Evolutionary conservation across 2,888 invertebrate species (phyloP).

Genomic region (Megaustenia siamemsis): DNA sequence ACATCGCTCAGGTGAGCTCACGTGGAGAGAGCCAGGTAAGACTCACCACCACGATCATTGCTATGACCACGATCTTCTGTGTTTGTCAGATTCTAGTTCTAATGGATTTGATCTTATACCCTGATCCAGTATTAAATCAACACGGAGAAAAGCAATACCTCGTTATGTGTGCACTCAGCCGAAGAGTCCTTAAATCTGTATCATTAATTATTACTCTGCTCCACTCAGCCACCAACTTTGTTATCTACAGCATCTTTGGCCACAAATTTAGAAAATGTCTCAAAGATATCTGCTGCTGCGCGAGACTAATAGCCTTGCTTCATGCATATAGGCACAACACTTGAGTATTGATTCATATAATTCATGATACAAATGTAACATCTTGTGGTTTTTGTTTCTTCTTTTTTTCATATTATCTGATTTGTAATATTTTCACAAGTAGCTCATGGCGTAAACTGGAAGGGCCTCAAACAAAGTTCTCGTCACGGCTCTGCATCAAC

Average conservation of each 20-base stretch:
- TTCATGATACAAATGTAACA: too few relatives aligned
- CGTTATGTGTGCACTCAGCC: neutral
- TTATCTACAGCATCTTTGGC: constrained; percentile 17
- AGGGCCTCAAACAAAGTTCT: too few relatives aligned
- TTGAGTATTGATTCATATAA: too few relatives aligned
- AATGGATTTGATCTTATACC: constrained; percentile 51
- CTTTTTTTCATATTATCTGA: too few relatives aligned
- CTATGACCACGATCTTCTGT: constrained; percentile 56
- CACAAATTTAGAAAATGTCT: constrained; percentile 26
- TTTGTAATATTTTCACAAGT: too few relatives aligned
- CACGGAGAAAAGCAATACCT: neutral
- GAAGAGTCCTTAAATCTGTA: neutral
- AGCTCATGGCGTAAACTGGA: too few relatives aligned
- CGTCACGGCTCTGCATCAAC: too few relatives aligned
- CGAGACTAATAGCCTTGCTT: too few relatives aligned
- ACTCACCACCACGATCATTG: constrained; percentile 55
- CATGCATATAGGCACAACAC: too few relatives aligned
- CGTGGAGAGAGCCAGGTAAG: constrained; percentile 51
- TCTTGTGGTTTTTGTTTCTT: too few relatives aligned
- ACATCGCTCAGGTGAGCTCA: constrained; percentile 17
- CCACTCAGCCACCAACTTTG: too few relatives aligned
- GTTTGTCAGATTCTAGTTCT: constrained; percentile 55
- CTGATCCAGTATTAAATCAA: neutral
- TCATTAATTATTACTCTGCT: constrained; percentile 7
- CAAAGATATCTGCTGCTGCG: neutral